A percentile compares a stretch with the other conserved stretches of the same genome.
phyloP scores from a whole-genome alignment of 1,140 invertebrate species.

The Druon quercuslanigerum region DNA sequence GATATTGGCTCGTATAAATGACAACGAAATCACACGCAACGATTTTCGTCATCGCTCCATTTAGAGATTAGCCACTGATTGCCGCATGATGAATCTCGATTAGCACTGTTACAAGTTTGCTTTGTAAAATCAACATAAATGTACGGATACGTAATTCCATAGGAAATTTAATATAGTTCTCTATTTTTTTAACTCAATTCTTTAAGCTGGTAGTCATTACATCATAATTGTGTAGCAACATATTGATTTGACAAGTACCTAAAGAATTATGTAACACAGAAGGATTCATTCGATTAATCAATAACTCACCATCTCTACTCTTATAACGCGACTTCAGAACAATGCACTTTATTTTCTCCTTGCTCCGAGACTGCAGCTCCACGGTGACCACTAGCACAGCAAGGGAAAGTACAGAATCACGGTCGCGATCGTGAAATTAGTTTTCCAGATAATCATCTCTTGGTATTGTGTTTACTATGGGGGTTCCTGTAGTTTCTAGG shows the following conservation, averaged over 20 bases:
- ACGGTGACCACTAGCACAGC: slow-evolving; percentile 44
- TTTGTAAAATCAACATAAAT: no score
- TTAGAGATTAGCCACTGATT: no score
- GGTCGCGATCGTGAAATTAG: slow-evolving; percentile 72
- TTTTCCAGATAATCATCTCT: slow-evolving; percentile 76
- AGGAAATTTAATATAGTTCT: no score
- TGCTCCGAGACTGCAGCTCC: slow-evolving; percentile 42
- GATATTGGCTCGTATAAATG: not conserved
- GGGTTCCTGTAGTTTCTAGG: slow-evolving; percentile 48
- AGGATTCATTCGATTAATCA: not conserved
- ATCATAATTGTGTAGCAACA: no score
- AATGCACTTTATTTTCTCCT: slow-evolving; percentile 60
- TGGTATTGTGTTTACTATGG: slow-evolving; percentile 70
- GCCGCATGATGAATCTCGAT: no score
- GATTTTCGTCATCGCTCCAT: no score
- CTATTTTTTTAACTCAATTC: not conserved
- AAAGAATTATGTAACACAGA: no score
- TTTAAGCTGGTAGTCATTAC: no score
- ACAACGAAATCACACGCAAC: not conserved
- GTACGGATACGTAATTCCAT: no score
- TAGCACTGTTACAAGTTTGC: no score
- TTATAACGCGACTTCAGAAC: slow-evolving; percentile 35
- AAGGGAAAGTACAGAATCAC: slow-evolving; percentile 57
- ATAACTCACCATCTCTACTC: slow-evolving; percentile 30
- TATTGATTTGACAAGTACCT: no score